Base-by-base conservation (phyloP, 2,797 vertebrate species). In the Pachyuromys duprasi region DNA sequence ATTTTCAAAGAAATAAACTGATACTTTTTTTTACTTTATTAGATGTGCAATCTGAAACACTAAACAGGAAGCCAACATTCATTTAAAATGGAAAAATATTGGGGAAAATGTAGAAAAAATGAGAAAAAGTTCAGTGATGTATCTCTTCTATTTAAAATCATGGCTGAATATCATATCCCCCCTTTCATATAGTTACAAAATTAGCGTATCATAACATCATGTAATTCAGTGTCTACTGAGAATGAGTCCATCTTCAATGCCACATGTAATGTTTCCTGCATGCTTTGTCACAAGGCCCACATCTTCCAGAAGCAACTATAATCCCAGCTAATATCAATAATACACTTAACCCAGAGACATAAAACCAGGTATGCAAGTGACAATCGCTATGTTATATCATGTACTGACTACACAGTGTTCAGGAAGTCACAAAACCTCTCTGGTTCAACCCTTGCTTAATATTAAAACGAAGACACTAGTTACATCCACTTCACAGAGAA, bases 391-490 rank as follows among this genome's bases (percentile, higher is more conserved):
- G 5, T 22, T 9, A 53, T 2, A 42, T 5, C 7, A 17, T 15
- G 62, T 60, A 8, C 3, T 33, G 60, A 28, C 4, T 33, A 1
- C 14, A 1, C 6, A 26, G 11, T 15, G 84, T 80, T 42, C 33
- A 67, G 13, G 8, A 79, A 89, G 60, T 65, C 49, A 57, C 3
- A 57, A 75, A 31, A 4, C n/a, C 7, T 86, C 24, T 49, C 22
- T 39, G 26, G 49, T 36, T 3, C 0, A 2, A 22, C 17, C 15
- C 17, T 53, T 36, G 1, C 5, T 0, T 87, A 4, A 39, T 75
- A 8, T 33, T 87, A 84, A 87, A 45, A 39, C 75, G 4, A 4
- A 2, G 3, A 53, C 31, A 39, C 7, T 33, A 42, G 12, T 7
- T 31, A 76, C 11, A 39, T 4, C 24, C 74, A 18, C 8, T 31